Base-by-base conservation (phyloP, 2,797 vertebrate species). In the Parauchenoglanis punctatus region DNA sequence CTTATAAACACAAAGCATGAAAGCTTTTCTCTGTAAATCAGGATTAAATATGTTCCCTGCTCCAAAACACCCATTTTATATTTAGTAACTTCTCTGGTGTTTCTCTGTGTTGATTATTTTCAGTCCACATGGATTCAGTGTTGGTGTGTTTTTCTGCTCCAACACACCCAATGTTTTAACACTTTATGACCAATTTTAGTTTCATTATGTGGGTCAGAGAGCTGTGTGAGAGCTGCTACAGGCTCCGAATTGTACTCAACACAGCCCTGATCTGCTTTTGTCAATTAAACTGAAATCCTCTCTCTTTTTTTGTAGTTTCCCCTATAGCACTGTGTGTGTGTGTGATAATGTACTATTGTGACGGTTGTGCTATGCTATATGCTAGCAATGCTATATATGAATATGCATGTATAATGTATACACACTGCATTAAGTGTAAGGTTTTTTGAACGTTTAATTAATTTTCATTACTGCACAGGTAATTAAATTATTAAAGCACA, bases 281-380 rank as follows among this genome's bases (percentile, higher is more conserved):
- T 46, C 49, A 17, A 82, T 49, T 65, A 83, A 52, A 52, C 44
- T 0, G 7, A 58, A 35, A 58, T 2, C 52, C 1, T 78, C 1
- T 11, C 28, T 59, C 28, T 49, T 49, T 25, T 40, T 40, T 15
- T 31, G 7, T 78, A 35, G 52, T 18, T 77, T 28, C 49, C 28
- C 68, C 67, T 11, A 56, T 20, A 17, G 25, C 52, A 77, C 78
- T 28, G 2, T 40, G 10, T 40, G 28, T 54, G 73, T 56, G 31
- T 40, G 31, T 80, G 52, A 80, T 59, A n/a, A 61, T 61, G 58
- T 31, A 83, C 59, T 78, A 65, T 78, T 78, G 73, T 85, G 31
- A 77, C 63, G 84, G 75, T 67, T 78, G 58, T 65, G 84, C 84
- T 85, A 61, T 56, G 65, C 84, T 85, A 65, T 65, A 85, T 59